Percentiles rank a stretch among this genome's conserved stretches.
These are phyloP conservation scores for Campoletis sonorensis DNA, from an alignment of 1,140 invertebrate genomes.

Conservation along the genomic window DNA sequence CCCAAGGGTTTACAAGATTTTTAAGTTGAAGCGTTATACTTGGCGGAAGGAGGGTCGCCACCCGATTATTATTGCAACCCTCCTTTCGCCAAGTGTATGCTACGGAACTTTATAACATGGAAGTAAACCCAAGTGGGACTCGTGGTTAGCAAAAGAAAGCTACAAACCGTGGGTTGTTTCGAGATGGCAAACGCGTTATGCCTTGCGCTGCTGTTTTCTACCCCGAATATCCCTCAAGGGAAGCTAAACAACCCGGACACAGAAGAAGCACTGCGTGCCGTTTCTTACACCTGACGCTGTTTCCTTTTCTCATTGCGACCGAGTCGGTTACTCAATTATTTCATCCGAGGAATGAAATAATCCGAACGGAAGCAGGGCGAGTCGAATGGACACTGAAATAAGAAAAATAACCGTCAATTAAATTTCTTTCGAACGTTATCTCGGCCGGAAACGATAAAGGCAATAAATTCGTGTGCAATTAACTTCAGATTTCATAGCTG, in stretches of 20 bases:
- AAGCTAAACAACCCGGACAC: slow-evolving; percentile 8
- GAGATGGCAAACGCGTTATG: slow-evolving; percentile 2
- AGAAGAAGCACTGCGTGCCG: neutral
- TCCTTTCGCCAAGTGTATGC: slow-evolving; percentile 42
- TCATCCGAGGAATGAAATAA: too few species aligned
- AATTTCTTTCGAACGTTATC: neutral
- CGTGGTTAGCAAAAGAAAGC: neutral
- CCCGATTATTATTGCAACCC: slow-evolving; percentile 49
- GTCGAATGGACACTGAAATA: neutral
- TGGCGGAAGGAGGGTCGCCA: neutral
- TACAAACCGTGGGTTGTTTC: neutral
- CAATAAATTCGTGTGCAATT: too few species aligned
- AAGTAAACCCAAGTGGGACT: slow-evolving; percentile 46
- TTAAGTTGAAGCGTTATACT: neutral
- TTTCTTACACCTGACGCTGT: neutral
- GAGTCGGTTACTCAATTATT: neutral
- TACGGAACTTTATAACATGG: slow-evolving; percentile 46
- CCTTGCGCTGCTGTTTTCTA: slow-evolving; percentile 10
- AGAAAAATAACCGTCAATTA: neutral
- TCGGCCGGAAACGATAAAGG: neutral
- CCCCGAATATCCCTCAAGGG: slow-evolving; percentile 7
- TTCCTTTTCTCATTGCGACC: neutral
- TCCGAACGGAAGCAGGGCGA: neutral
- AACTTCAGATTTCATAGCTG: too few species aligned
- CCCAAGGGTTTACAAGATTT: neutral